Percentiles rank a stretch among this genome's conserved stretches.
These are phyloP conservation scores for Mus spretus DNA, from an alignment of 2,797 vertebrate species.

Conservation along the genomic window DNA sequence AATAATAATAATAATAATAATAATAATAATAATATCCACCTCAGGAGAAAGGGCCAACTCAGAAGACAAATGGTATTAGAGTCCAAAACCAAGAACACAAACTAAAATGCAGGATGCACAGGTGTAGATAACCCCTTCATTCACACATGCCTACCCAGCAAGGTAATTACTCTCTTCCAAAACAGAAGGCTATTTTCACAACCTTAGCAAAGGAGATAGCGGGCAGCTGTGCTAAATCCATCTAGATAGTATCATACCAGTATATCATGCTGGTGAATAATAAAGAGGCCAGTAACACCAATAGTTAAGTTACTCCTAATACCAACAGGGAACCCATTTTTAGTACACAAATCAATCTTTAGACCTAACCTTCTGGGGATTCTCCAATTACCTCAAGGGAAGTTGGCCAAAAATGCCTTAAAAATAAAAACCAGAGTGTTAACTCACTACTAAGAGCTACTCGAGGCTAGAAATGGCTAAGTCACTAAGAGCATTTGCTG, in stretches of 20 bases:
- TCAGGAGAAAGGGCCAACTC: constrained; percentile 60
- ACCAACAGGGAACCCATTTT: constrained; percentile 63
- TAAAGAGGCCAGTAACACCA: background rate
- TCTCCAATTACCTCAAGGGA: constrained; percentile 75
- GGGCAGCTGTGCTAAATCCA: background rate
- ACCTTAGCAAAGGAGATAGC: constrained; percentile 31
- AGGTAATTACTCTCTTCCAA: constrained; percentile 45
- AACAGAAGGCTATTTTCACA: background rate
- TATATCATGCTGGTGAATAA: background rate
- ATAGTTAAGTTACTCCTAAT: constrained; percentile 9
- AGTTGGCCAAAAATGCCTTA: constrained; percentile 42
- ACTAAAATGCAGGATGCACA: constrained; percentile 25
- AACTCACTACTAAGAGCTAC: constrained; percentile 10
- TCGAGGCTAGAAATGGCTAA: background rate
- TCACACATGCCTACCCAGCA: background rate
- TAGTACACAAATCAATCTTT: constrained; percentile 53
- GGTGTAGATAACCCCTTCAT: constrained; percentile 36
- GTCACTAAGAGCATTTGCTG: background rate
- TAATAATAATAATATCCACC: constrained; percentile 1
- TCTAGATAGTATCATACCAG: background rate
- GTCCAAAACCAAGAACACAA: constrained; percentile 31
- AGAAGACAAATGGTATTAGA: constrained; percentile 68
- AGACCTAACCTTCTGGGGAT: constrained; percentile 57
- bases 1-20: constrained; percentile 24
- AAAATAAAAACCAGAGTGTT: constrained; percentile 54